Base-by-base conservation (phyloP, 1,140 invertebrate genomes). In the Dendroctonus ponderosae region DNA sequence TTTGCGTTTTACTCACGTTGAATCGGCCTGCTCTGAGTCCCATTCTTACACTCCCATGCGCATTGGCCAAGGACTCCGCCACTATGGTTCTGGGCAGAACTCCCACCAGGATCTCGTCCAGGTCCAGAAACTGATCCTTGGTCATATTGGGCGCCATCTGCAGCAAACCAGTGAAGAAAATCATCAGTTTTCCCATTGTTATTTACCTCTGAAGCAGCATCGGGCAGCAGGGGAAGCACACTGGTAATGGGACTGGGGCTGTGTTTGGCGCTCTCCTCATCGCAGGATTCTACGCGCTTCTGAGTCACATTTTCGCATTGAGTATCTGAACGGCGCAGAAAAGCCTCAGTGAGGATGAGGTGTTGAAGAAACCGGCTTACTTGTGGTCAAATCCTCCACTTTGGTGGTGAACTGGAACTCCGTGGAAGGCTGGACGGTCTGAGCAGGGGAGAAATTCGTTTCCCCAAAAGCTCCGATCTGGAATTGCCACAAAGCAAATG, bases 41-140 rank as follows among this genome's bases (percentile, higher is more conserved):
- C 14, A 58, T 38, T 39, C 60, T 14, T 11, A 68, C 15, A 14
- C 38, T 58, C 7, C 66, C 60, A 51, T 43, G 41, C 3, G 66
- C 66, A 43, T 49, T 51, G 8, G 66, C 49, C 8, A 62, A 48
- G 0, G 52, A 52, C 8, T 68, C 11, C 0, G 42, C 9, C n/a
- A 68, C 66, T 11, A 68, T 46, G 11, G 42, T 3, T 58, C 15
- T 68, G 9, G 66, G 66, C 6, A 68, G 39, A 15, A 12, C 38
- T 7, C 66, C 66, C 6, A 39, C 51, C 12, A 68, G 14, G 46
- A 68, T 68, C n/a, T 68, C 66, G 40, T 62, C 50, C 43, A 68
- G 15, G 37, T 68, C 54, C 52, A 68, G 15, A 37, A 57, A 62
- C 11, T 68, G 40, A 8, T 56, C 60, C 59, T 68, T 68, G 7